Base-by-base conservation (phyloP, 2,888 invertebrate genomes). In the Torymus auratus region DNA sequence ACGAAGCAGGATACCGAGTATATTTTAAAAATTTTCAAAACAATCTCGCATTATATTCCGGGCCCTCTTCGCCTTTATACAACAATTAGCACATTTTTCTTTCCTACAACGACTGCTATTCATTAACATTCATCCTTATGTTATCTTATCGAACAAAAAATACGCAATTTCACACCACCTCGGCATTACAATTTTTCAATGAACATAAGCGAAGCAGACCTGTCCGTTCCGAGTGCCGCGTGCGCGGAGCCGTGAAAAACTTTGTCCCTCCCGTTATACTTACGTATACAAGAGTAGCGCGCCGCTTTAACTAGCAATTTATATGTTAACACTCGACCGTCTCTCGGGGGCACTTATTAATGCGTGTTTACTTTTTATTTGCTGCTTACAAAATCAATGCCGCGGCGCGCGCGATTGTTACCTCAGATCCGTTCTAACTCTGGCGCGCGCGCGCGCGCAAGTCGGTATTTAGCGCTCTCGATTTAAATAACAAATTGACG, bases 351-450 rank as follows among this genome's bases (percentile, higher is more conserved):
- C 12, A 68, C 58, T 17, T 23, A 68, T 75, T 68, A 67, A 75
- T 75, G 56, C 52, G 14, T 23, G 64, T 62, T 72, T 65, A 20
- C 65, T 56, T 74, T 74, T 74, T 56, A 65, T 62, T 74, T 28
- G 23, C 65, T 58, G 67, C 50, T 75, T 75, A 60, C 60, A 53
- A 68, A 75, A 75, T 75, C 75, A 67, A 58, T 73, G 64, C 55
- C 10, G 7, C 14, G 11, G 61, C 28, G 28, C 41, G 7, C 7
- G 41, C 41, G 52, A 72, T 72, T 12, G 62, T 73, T 64, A 17
- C 17, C 55, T 56, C 13, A 23, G 23, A 53, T 62, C 41, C 56
- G 64, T 73, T 73, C 41, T 28, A n/a, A n/a, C 28, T 28, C 62
- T 64, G 62, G 62, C 55, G 28, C 15, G 11, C 28, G 7, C 7